These are phyloP conservation scores for Anarsia innoxiella DNA, from an alignment of 2,888 invertebrate species.

Conservation along the genomic window DNA sequence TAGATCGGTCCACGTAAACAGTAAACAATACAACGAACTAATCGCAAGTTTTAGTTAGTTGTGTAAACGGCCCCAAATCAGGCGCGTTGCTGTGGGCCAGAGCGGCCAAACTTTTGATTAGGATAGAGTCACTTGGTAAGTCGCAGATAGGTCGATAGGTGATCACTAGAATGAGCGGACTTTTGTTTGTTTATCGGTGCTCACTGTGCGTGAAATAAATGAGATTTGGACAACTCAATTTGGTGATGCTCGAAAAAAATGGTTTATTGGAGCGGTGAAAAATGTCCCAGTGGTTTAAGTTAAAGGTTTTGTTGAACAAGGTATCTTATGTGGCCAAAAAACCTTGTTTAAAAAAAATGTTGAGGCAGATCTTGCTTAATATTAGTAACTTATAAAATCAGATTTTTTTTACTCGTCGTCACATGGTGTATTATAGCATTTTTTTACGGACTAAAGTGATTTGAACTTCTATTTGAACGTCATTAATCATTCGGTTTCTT, in stretches of 20 bases:
- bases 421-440: too few relatives aligned
- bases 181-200: slow-evolving; percentile 38
- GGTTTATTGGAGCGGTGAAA: not conserved
- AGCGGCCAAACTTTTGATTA: slow-evolving; percentile 43
- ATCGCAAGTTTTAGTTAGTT: slow-evolving; percentile 48
- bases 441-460: too few relatives aligned
- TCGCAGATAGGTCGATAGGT: slow-evolving; percentile 18
- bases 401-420: not conserved
- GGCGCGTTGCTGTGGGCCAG: slow-evolving; percentile 16
- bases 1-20: slow-evolving; percentile 21
- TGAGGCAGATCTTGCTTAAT: not conserved
- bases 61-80: slow-evolving; percentile 18
- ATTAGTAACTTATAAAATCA: not conserved
- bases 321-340: not conserved
- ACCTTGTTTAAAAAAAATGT: not conserved
- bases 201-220: slow-evolving; percentile 30
- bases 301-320: not conserved
- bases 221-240: slow-evolving; percentile 36
- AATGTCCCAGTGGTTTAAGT: not conserved
- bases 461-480: too few relatives aligned
- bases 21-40: slow-evolving; percentile 42
- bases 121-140: slow-evolving; percentile 30
- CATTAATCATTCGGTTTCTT: too few relatives aligned
- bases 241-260: slow-evolving; percentile 21
- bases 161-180: slow-evolving; percentile 27